Percentiles rank a stretch among this genome's conserved stretches.
These are phyloP conservation scores for Heterodera filipjevi DNA, from an alignment of 2,888 invertebrate genomes.

Conservation along the genomic window DNA sequence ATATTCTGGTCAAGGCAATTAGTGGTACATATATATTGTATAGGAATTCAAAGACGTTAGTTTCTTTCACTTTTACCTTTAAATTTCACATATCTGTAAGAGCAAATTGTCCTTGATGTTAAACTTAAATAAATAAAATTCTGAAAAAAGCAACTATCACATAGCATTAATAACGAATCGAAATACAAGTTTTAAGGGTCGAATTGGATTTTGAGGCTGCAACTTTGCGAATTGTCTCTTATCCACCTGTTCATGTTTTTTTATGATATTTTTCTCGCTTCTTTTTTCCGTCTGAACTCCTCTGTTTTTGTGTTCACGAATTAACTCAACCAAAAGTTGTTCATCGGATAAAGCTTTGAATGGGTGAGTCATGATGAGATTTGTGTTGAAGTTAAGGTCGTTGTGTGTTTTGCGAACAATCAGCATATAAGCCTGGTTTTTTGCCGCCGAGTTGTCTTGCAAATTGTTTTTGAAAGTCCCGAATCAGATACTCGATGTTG, in stretches of 20 bases:
- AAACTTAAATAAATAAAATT: not conserved
- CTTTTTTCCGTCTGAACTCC: not conserved
- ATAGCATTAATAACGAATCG: conserved; percentile 23
- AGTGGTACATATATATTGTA: no score
- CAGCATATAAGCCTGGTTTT: conserved; percentile 18
- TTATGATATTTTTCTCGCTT: not conserved
- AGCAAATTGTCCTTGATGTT: no score
- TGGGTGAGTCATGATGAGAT: conserved; percentile 24
- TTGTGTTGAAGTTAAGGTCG: conserved; percentile 21
- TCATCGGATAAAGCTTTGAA: conserved; percentile 5
- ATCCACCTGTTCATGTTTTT: not conserved
- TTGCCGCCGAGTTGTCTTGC: not conserved
- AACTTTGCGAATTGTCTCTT: not conserved
- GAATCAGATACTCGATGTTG: conserved; percentile 16
- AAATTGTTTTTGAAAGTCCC: conserved; percentile 26
- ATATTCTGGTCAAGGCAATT: no score
- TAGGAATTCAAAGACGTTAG: no score
- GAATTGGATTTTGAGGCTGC: not conserved
- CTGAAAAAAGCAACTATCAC: not conserved
- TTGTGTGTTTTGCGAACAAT: conserved; percentile 23
- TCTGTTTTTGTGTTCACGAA: conserved; percentile 14
- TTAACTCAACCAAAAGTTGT: not conserved
- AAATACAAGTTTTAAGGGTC: conserved; percentile 25
- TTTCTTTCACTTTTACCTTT: no score
- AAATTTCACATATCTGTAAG: no score